Evolutionary conservation across 2,113 vertebrate genomes (phyloP).

Genomic region (Hiodon tergisus): DNA sequence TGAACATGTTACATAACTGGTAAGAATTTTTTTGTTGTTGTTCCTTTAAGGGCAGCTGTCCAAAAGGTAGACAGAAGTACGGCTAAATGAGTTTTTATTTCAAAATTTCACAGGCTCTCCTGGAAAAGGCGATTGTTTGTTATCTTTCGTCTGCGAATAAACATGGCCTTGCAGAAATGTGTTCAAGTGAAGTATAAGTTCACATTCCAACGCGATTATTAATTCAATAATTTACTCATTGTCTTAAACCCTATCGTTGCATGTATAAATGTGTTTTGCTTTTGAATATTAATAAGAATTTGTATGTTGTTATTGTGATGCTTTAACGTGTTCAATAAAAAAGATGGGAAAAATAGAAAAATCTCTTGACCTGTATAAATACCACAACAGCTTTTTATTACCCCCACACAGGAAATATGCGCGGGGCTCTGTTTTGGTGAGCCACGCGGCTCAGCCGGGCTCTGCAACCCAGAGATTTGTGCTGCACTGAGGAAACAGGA

Average conservation of each 20-base stretch:
- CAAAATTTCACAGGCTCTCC: constrained; percentile 43
- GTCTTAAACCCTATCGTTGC: constrained; percentile 65
- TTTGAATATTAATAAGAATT: constrained; percentile 57
- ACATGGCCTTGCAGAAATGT: constrained; percentile 24
- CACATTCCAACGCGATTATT: constrained; percentile 55
- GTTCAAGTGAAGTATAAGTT: constrained; percentile 37
- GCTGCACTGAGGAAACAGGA: neutral
- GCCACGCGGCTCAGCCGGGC: neutral
- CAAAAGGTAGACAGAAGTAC: constrained; percentile 49
- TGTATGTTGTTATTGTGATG: constrained; percentile 70
- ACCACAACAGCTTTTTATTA: constrained; percentile 51
- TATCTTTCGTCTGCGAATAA: constrained; percentile 32
- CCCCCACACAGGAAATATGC: constrained; percentile 36
- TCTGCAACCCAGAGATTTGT: constrained; percentile 1
- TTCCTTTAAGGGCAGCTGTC: constrained; percentile 41
- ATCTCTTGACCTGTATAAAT: constrained; percentile 47
- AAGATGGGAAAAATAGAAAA: constrained; percentile 52
- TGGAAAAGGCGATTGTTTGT: constrained; percentile 29
- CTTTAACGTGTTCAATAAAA: constrained; percentile 78
- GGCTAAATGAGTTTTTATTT: constrained; percentile 51
- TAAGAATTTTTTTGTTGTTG: constrained; percentile 28
- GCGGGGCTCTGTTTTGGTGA: neutral
- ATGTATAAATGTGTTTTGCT: constrained; percentile 62
- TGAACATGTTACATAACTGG: constrained; percentile 8
- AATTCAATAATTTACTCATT: constrained; percentile 49